A percentile compares a stretch with the other conserved stretches of the same genome.
Conservation (phyloP, 1,140 invertebrate species). For the Cepaea nemoralis region DNA sequence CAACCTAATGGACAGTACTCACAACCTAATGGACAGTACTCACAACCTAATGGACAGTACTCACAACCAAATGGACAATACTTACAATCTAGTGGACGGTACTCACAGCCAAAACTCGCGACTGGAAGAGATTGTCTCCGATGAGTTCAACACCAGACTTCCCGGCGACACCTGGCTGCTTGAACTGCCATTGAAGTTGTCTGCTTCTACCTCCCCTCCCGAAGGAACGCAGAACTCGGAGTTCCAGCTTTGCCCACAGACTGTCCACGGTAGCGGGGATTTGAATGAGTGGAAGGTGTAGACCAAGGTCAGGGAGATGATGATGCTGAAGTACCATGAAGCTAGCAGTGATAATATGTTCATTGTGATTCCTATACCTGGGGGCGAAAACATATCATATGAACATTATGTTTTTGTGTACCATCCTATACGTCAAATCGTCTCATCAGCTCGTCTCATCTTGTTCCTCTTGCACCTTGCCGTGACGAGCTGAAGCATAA, state of each 20-base stretch:
- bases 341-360: slow-evolving; percentile 1
- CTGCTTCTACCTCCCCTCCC: background rate
- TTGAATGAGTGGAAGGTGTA: slow-evolving; percentile 78
- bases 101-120: slow-evolving; percentile 25
- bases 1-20: too few relatives aligned
- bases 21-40: too few relatives aligned
- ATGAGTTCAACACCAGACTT: background rate
- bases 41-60: too few relatives aligned
- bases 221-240: slow-evolving; percentile 26
- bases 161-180: background rate
- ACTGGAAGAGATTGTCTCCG: background rate
- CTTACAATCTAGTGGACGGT: too few relatives aligned
- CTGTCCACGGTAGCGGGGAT: slow-evolving; percentile 87
- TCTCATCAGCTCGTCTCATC: too few relatives aligned
- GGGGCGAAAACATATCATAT: too few relatives aligned
- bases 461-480: too few relatives aligned
- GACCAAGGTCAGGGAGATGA: slow-evolving; percentile 95
- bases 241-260: slow-evolving; percentile 75
- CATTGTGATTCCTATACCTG: slow-evolving; percentile 35
- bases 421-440: too few relatives aligned
- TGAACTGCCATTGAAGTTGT: background rate
- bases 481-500: too few relatives aligned
- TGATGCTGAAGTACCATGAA: slow-evolving; percentile 89
- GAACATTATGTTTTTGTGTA: too few relatives aligned
- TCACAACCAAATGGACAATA: too few relatives aligned